Evolutionary conservation across 30 jellyfish, hydroid and myxozoan species (phyloP), one percentile per base, ranked within the genome.

Genomic region (Cassiopea andromeda): DNA sequence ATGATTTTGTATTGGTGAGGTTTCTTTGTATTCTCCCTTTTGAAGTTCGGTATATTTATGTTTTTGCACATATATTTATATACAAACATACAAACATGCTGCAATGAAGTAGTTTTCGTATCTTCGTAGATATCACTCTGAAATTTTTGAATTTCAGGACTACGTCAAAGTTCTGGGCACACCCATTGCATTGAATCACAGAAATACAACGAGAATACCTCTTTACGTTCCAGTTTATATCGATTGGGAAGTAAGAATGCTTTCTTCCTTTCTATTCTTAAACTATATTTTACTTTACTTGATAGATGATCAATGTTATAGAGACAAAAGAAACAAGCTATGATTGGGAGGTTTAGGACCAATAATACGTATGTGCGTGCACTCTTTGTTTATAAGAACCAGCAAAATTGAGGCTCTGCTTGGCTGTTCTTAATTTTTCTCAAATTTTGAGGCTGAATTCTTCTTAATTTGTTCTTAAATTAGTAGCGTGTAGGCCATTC

Each of bases 141-240:
- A 48, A 10, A n/a, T 85, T 44, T 78, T 60, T 71, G 46, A 13
- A 45, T 74, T 43, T 0, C 77, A 92, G 97, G 95, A 92, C 64
- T 92, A 92, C 83, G 97, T 92, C 1, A 48, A 89, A 69, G 90
- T 78, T 2, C 93, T 92, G 14, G 97, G 97, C 13, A 19, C 58
- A 8, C 94, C 97, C 15, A 66, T 86, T 44, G 88, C 95, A 8
- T 64, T 50, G 43, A 49, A 46, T 45, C 69, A 67, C 4, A 59
- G 72, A 38, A 50, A 72, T 2, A 27, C 16, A 47, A 6, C 84
- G 4, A 69, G 67, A 46, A 69, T 46, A 19, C 91, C 91, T 1
- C 50, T 71, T 43, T 92, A 92, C 68, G 97, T 92, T 16, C 97
- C 97, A 16, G 73, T 92, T 17, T 92, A 92, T 75, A 73, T 85